A percentile compares a stretch with the other conserved stretches of the same genome.
These are phyloP conservation scores for Achroia grisella DNA, from an alignment of 1,140 invertebrate genomes.

Conservation along the genomic window DNA sequence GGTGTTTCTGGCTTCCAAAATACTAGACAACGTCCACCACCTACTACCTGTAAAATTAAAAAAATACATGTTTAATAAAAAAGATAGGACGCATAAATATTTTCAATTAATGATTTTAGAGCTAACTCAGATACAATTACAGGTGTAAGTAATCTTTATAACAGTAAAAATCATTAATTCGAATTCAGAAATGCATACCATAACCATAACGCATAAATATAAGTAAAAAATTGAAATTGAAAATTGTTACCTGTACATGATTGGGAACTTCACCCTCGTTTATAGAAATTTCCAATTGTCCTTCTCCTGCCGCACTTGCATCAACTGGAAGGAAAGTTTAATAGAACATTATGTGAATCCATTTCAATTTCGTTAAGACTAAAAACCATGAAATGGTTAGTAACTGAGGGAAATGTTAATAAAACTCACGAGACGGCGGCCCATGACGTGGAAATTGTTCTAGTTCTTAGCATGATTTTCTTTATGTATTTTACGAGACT, in stretches of 20 bases:
- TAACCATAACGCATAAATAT: no score
- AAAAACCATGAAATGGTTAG: neutral
- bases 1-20: constrained; percentile 95
- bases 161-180: no score
- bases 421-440: no score
- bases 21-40: constrained; percentile 94
- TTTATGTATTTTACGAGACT: no score
- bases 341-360: no score
- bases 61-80: constrained; percentile 4
- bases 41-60: constrained; percentile 76
- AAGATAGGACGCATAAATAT: neutral
- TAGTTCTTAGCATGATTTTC: no score
- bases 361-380: neutral
- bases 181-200: no score
- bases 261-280: constrained; percentile 98
- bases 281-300: constrained; percentile 97
- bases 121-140: no score
- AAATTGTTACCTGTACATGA: constrained; percentile 82
- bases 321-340: constrained; percentile 81
- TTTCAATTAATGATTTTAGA: no score
- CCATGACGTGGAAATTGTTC: no score
- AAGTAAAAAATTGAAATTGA: no score
- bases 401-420: no score
- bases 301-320: constrained; percentile 96
- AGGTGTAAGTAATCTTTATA: neutral